A percentile compares a stretch with the other conserved stretches of the same genome.
Evolutionary conservation across 1,140 invertebrate species (phyloP).

Genomic region (Pseudomyrmex flavicornis): DNA sequence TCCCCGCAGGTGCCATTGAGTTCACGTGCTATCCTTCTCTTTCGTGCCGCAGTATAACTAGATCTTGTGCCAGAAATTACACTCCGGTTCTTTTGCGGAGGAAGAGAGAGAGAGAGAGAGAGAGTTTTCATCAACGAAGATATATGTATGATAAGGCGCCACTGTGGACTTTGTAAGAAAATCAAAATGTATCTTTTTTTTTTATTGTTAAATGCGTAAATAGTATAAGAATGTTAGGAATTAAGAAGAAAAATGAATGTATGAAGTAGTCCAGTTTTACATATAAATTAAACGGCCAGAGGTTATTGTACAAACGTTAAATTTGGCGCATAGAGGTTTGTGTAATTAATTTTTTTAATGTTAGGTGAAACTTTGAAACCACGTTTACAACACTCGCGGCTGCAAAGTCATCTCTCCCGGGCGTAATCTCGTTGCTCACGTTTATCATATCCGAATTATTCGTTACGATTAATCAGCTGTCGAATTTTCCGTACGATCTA

Average conservation of each 20-base stretch:
- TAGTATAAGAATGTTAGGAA: not conserved
- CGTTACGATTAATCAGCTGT: not conserved
- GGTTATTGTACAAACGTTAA: no score
- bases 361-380: not conserved
- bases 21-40: conserved; percentile 43
- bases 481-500: not conserved
- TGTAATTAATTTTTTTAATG: not conserved
- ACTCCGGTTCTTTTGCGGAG: not conserved
- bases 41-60: conserved; percentile 70
- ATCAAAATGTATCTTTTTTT: not conserved
- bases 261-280: not conserved
- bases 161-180: conserved; percentile 2
- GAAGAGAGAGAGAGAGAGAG: conserved; percentile 19
- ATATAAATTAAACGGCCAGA: not conserved
- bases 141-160: not conserved
- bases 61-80: conserved; percentile 68
- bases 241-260: not conserved
- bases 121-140: conserved; percentile 8
- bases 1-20: conserved; percentile 77
- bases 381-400: not conserved
- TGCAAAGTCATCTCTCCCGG: not conserved
- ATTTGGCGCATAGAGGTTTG: not conserved
- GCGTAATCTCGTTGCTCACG: not conserved
- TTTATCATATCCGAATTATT: conserved; percentile 12
- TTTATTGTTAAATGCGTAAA: not conserved